phyloP scores from a whole-genome alignment of 1,140 invertebrate species.

The Rhopalosiphum maidis region DNA sequence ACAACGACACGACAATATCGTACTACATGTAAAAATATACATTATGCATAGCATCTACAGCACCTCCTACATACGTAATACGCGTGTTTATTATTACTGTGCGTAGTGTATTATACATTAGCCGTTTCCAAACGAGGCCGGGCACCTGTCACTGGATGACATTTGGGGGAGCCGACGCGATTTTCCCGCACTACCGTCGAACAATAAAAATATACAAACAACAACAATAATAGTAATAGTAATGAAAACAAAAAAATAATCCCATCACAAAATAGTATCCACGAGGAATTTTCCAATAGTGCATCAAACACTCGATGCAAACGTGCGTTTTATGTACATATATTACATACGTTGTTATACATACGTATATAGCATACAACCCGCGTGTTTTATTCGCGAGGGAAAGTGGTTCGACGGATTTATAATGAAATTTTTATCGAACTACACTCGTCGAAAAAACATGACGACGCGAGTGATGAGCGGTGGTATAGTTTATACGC shows the following conservation, averaged over 20 bases:
- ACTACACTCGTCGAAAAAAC: neutral
- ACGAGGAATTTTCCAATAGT: constrained; percentile 1
- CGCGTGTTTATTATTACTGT: neutral
- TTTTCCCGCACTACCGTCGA: neutral
- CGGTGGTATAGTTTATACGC: neutral
- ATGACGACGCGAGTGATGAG: neutral
- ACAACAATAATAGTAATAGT: neutral
- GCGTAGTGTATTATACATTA: neutral
- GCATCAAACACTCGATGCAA: neutral
- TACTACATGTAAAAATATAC: neutral
- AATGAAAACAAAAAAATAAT: constrained; percentile 11
- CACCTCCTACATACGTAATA: neutral
- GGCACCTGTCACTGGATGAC: constrained; percentile 44
- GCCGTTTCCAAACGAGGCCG: neutral
- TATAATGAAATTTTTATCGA: constrained; percentile 15
- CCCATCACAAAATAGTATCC: neutral
- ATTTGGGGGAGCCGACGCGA: constrained; percentile 7
- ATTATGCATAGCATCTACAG: neutral
- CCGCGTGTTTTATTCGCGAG: neutral
- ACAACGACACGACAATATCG: constrained; percentile 16
- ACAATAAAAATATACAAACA: neutral
- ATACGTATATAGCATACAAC: neutral
- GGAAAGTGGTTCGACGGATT: neutral
- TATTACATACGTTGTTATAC: neutral
- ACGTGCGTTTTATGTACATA: neutral